phyloP scores from a whole-genome alignment of 2,888 invertebrate genomes.

The Tetheella fluctuosa region DNA sequence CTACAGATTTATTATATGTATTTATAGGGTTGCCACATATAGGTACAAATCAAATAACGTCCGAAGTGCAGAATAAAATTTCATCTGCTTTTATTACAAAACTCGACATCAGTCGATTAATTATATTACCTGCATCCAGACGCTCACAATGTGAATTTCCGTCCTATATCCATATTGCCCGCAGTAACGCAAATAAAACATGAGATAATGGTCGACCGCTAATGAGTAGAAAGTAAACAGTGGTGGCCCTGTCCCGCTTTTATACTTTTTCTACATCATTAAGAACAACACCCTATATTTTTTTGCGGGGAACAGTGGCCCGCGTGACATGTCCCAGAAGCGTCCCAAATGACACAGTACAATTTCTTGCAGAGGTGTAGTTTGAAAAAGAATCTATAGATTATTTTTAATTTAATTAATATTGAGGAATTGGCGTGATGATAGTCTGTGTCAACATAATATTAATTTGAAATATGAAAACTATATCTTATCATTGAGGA shows the following conservation, averaged over 20 bases:
- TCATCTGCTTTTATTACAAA: slow-evolving; percentile 17
- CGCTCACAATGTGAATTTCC: slow-evolving; percentile 36
- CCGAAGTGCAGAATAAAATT: slow-evolving; percentile 14
- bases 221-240: slow-evolving; percentile 54
- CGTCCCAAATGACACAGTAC: slow-evolving; percentile 22
- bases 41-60: neutral
- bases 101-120: slow-evolving; percentile 44
- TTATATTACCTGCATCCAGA: slow-evolving; percentile 29
- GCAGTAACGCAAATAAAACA: slow-evolving; percentile 40
- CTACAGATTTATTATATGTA: too few species aligned
- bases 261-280: slow-evolving; percentile 45
- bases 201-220: slow-evolving; percentile 40
- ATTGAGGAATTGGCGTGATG: too few species aligned
- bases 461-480: too few species aligned
- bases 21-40: too few species aligned
- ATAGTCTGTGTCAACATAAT: too few species aligned
- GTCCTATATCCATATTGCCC: slow-evolving; percentile 29
- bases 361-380: neutral
- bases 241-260: slow-evolving; percentile 21
- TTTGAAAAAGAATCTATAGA: neutral
- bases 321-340: slow-evolving; percentile 30
- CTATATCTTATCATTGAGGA: too few species aligned
- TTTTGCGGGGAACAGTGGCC: slow-evolving; percentile 28
- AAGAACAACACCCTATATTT: slow-evolving; percentile 33
- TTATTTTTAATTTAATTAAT: too few species aligned